Conservation (phyloP, 1,140 invertebrate genomes). For the Eulimnadia texana region DNA sequence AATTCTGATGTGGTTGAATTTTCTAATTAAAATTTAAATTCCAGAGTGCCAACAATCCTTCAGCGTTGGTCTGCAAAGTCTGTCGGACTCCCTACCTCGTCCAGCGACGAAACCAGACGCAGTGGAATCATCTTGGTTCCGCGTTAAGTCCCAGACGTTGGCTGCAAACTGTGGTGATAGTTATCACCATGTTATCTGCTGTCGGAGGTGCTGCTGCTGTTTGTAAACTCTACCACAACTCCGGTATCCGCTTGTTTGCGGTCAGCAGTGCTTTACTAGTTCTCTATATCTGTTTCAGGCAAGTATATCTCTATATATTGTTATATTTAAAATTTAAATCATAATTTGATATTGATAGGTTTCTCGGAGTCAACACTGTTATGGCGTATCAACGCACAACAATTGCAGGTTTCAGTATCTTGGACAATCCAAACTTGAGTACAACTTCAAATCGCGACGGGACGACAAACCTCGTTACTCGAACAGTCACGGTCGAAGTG, state of each 20-base stretch:
- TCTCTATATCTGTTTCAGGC: constrained; percentile 71
- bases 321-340: not conserved
- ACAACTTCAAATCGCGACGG: too few relatives aligned
- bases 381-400: constrained; percentile 74
- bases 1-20: too few relatives aligned
- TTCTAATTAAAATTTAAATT: constrained; percentile 7
- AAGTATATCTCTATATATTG: constrained; percentile 2
- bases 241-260: constrained; percentile 57
- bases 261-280: constrained; percentile 64
- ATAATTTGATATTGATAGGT: constrained; percentile 35
- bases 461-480: too few relatives aligned
- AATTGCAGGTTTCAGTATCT: constrained; percentile 67
- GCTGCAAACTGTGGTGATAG: constrained; percentile 50
- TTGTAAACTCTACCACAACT: constrained; percentile 59
- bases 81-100: constrained; percentile 55
- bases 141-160: constrained; percentile 59
- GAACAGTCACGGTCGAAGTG: too few relatives aligned
- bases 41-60: constrained; percentile 45
- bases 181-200: constrained; percentile 52
- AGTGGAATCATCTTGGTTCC: constrained; percentile 53
- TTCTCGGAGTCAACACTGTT: constrained; percentile 68
- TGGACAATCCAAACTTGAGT: too few relatives aligned
- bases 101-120: constrained; percentile 43
- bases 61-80: constrained; percentile 59
- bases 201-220: constrained; percentile 62